Evolutionary conservation across 2,113 vertebrate genomes (phyloP).

Genomic region (Gambusia holbrooki): DNA sequence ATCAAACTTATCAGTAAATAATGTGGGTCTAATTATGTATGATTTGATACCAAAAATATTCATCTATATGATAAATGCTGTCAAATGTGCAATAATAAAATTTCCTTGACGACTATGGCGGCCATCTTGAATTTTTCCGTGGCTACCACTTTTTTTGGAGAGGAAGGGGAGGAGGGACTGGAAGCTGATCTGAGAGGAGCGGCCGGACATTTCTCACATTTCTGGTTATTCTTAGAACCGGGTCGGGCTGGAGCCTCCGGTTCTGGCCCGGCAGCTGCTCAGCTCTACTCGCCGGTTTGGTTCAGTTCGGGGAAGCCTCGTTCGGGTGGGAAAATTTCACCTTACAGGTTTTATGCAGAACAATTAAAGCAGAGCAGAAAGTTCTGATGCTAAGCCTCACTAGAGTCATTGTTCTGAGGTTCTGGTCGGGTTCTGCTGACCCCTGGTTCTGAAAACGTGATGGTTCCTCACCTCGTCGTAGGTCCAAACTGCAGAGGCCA

Average conservation of each 20-base stretch:
- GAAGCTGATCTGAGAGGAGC: constrained; percentile 15
- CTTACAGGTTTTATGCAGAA: background rate
- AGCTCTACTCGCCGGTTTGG: no score
- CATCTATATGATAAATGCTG: no score
- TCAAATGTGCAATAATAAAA: no score
- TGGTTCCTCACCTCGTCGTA: constrained; percentile 85
- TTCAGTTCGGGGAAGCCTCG: no score
- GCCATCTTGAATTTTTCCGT: no score
- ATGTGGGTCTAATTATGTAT: no score
- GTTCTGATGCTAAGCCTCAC: no score
- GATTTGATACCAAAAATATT: no score
- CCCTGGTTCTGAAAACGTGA: background rate
- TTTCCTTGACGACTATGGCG: no score
- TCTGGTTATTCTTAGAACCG: constrained; percentile 66
- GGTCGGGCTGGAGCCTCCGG: constrained; percentile 1
- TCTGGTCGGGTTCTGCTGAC: background rate
- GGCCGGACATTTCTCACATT: constrained; percentile 51
- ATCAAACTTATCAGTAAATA: no score
- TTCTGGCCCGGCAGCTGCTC: background rate
- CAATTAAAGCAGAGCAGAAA: background rate
- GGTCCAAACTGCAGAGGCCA: constrained; percentile 96
- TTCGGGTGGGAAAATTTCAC: background rate
- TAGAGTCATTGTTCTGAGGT: background rate
- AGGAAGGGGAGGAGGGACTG: no score
- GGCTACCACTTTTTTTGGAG: no score